Percentiles rank a stretch among this genome's conserved stretches.
Conservation (phyloP, 1,140 invertebrate genomes). For the Drosophila pandora region DNA sequence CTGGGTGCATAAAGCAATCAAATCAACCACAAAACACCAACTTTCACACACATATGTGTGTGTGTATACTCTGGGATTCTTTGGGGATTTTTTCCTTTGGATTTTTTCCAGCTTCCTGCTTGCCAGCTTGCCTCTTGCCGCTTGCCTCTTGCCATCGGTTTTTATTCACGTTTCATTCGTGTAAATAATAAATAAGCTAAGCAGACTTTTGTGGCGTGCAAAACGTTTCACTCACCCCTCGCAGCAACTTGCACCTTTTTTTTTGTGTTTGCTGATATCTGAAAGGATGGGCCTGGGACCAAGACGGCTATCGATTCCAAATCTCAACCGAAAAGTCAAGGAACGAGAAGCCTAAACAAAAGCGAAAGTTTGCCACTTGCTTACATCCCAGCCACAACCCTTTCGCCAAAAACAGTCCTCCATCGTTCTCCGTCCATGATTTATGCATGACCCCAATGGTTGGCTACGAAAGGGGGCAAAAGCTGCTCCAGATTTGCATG, state of each 20-base stretch:
- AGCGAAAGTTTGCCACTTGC: conserved; percentile 74
- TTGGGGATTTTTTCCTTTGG: conserved; percentile 3
- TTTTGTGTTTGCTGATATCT: not conserved
- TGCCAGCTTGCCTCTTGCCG: no score
- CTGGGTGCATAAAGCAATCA: conserved; percentile 83
- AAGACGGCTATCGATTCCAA: conserved; percentile 68
- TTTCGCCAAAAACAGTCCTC: not conserved
- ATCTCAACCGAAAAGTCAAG: conserved; percentile 52
- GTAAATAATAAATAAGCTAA: conserved; percentile 82
- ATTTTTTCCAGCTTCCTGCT: conserved; percentile 22
- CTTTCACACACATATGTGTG: conserved; percentile 37
- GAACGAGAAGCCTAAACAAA: conserved; percentile 51
- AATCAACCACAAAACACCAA: conserved; percentile 75
- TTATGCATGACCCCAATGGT: conserved; percentile 66
- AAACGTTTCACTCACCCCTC: conserved; percentile 47
- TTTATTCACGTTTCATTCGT: conserved; percentile 78
- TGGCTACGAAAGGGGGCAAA: not conserved
- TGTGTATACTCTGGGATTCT: conserved; percentile 7
- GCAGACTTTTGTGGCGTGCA: conserved; percentile 73
- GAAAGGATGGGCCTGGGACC: not conserved
- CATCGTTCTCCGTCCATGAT: conserved; percentile 51
- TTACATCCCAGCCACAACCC: conserved; percentile 7
- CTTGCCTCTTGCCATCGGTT: conserved; percentile 4
- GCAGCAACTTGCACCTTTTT: not conserved
- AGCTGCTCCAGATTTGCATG: conserved; percentile 68